A percentile compares a stretch with the other conserved stretches of the same genome.
phyloP scores from a whole-genome alignment of 2,113 vertebrate genomes.

The Myotis brandtii region DNA sequence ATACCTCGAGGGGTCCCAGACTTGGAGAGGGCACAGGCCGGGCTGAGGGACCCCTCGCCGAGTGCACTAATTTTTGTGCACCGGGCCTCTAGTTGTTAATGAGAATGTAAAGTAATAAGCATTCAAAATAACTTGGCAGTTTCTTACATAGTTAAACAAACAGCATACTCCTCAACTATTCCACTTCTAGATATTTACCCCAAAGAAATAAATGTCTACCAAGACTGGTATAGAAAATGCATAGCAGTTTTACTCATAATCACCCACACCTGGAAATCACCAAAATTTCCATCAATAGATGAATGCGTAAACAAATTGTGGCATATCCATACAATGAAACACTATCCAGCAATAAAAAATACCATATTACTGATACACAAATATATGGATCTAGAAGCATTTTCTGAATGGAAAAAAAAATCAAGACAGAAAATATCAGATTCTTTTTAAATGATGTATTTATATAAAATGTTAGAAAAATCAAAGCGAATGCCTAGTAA shows the following conservation, averaged over 20 bases:
- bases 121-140: background rate
- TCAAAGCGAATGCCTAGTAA: background rate
- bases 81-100: background rate
- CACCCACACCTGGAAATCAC: background rate
- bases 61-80: too few species aligned
- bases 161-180: background rate
- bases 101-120: background rate
- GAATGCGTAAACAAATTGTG: background rate
- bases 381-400: background rate
- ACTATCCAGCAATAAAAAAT: background rate
- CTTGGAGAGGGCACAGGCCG: too few species aligned
- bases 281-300: background rate
- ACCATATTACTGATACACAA: background rate
- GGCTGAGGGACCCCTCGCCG: too few species aligned
- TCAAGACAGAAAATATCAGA: background rate
- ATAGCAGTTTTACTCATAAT: background rate
- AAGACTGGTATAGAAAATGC: background rate
- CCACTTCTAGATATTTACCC: background rate
- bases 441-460: background rate
- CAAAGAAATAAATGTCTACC: background rate
- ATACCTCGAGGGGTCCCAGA: too few species aligned
- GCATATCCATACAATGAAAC: background rate
- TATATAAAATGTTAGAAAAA: constrained; percentile 48
- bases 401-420: background rate
- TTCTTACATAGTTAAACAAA: background rate